These are phyloP conservation scores for Orthosia gothica DNA, from an alignment of 2,888 invertebrate genomes.

Conservation along the genomic window DNA sequence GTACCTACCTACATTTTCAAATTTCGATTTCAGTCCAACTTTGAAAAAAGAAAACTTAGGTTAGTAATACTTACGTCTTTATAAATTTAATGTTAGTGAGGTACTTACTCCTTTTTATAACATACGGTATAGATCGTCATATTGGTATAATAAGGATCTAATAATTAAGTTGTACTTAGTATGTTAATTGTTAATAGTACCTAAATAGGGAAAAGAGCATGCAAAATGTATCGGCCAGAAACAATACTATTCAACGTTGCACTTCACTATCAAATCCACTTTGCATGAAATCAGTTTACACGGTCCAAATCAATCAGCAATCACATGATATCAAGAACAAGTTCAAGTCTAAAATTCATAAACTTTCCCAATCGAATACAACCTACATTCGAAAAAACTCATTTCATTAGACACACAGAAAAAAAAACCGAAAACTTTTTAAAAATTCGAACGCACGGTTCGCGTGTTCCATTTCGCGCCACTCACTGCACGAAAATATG, in stretches of 20 bases:
- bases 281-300: conserved; percentile 28
- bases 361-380: conserved; percentile 39
- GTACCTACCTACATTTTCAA: too few species aligned
- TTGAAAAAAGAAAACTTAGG: background rate
- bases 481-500: conserved; percentile 73
- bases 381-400: conserved; percentile 44
- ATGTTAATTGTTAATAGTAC: background rate
- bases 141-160: conserved; percentile 10
- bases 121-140: background rate
- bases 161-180: background rate
- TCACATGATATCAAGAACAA: conserved; percentile 23
- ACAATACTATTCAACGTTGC: conserved; percentile 41
- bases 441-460: conserved; percentile 75
- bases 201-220: background rate
- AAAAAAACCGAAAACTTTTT: conserved; percentile 50
- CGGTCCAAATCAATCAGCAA: conserved; percentile 16
- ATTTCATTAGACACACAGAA: conserved; percentile 13
- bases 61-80: background rate
- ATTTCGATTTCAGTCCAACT: background rate
- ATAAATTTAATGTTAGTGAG: background rate
- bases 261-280: conserved; percentile 38
- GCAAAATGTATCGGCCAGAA: conserved; percentile 71
- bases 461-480: conserved; percentile 78
- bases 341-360: conserved; percentile 34
- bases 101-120: background rate